Base-by-base conservation (phyloP, 2,888 invertebrate genomes). In the Rhimphoctona megacephalus region DNA sequence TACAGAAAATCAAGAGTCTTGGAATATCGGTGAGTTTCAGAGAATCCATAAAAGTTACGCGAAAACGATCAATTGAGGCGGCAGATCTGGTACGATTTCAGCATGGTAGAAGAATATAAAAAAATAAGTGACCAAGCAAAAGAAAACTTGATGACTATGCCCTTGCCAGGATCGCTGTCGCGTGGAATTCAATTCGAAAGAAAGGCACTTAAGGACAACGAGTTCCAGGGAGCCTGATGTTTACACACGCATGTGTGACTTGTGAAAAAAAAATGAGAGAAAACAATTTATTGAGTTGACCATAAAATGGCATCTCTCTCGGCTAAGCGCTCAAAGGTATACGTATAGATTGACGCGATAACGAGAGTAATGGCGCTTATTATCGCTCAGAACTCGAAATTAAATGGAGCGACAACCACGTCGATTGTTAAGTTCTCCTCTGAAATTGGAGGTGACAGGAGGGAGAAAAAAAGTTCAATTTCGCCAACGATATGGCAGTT, bases 201-300 rank as follows among this genome's bases (percentile, higher is more conserved):
- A 80, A 80, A 80, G 72, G 49, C 80, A 80, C 80, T 80, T 80
- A 80, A 72, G 72, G 64, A 72, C 80, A 72, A 80, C 80, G 80
- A 80, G 80, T 80, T 80, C 80, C 80, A 39, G 80, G 80, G 72
- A 80, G 46, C 36, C 61, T 64, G 70, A 70, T 80, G 70, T 72
- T 61, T 46, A 49, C 70, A 72, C 64, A 72, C 49, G 39, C 39
- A 70, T 57, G 33, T 64, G 57, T 33, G 76, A 72, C 61, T 72
- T 22, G 72, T 72, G 25, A 19, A 52, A 33, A 67, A 46, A 80
- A 80, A 72, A 43, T 19, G 19, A 52, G 49, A 80, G 67, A 72
- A 49, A 57, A 46, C 54, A 70, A 80, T 64, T 72, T 72, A 80
- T 80, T 33, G 80, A 80, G 80, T 64, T 80, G 80, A 64, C 61